phyloP scores from a whole-genome alignment of 2,797 vertebrate genomes.

The Microctenopoma lineatum region DNA sequence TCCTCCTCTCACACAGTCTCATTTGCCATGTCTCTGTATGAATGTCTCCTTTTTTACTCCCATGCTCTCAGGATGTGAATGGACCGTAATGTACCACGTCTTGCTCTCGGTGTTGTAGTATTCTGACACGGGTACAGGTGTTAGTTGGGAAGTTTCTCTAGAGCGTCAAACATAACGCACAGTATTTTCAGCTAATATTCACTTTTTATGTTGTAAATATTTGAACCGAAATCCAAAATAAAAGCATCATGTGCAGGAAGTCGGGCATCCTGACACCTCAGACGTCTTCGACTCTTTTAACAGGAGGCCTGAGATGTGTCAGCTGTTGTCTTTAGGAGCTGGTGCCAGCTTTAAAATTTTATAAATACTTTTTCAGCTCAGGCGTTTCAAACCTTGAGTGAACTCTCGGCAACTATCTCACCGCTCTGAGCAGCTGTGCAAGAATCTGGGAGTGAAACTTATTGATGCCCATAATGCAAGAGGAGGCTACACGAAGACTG shows the following conservation, averaged over 20 bases:
- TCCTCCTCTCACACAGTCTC: conserved; percentile 21
- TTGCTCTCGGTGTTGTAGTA: neutral
- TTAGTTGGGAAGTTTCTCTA: neutral
- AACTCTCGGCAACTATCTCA: neutral
- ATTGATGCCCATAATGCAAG: no score
- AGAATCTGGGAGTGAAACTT: no score
- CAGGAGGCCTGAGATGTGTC: neutral
- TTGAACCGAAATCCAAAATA: neutral
- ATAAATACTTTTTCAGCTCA: neutral
- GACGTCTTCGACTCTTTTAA: neutral
- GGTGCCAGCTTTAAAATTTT: neutral
- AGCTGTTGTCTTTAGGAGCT: neutral
- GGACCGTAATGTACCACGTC: no score
- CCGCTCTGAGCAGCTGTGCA: neutral
- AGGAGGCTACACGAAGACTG: no score
- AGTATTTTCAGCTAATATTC: no score
- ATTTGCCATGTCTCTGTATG: neutral
- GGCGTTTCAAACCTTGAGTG: neutral
- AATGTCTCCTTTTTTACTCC: neutral
- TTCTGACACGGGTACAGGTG: no score
- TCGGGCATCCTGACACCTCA: neutral
- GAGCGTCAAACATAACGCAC: no score
- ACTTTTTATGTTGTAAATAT: no score
- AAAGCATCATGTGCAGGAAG: neutral
- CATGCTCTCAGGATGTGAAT: neutral